phyloP scores from a whole-genome alignment of 2,888 invertebrate species.

The Trilocha varians region DNA sequence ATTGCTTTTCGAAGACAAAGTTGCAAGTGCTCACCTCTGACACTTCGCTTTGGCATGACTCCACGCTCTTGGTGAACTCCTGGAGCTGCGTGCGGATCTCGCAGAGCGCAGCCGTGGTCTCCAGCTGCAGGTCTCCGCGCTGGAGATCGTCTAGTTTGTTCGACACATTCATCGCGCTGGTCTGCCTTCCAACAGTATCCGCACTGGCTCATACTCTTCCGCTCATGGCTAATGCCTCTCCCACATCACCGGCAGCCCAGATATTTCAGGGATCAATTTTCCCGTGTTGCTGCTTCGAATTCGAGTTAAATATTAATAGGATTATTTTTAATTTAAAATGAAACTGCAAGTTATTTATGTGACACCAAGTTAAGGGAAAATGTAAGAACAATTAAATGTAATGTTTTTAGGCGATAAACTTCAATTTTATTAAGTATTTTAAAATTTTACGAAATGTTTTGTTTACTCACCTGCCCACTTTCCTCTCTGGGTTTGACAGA shows the following conservation, averaged over 20 bases:
- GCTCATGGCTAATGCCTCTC: not conserved
- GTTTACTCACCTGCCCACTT: not conserved
- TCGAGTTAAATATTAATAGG: too few species aligned
- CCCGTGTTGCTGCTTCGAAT: too few species aligned
- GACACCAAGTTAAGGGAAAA: too few species aligned
- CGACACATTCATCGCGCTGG: slow-evolving; percentile 96
- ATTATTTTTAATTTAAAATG: too few species aligned
- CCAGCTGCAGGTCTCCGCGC: slow-evolving; percentile 90
- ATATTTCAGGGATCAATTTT: too few species aligned
- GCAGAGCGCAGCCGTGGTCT: slow-evolving; percentile 94
- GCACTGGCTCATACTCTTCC: not conserved
- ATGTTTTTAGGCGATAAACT: not conserved
- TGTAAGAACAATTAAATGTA: too few species aligned
- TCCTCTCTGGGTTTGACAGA: not conserved
- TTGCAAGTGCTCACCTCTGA: slow-evolving; percentile 75
- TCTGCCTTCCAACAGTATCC: slow-evolving; percentile 77
- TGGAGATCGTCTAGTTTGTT: slow-evolving; percentile 96
- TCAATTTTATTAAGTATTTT: not conserved
- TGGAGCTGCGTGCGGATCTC: slow-evolving; percentile 94
- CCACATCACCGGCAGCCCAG: not conserved
- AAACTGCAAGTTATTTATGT: too few species aligned
- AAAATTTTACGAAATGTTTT: not conserved
- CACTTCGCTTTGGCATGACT: slow-evolving; percentile 95
- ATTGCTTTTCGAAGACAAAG: not conserved
- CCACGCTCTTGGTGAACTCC: slow-evolving; percentile 94